These are phyloP conservation scores for Actinia tenebrosa DNA, from an alignment of 64 coral and sea anemone species.

Conservation along the genomic window DNA sequence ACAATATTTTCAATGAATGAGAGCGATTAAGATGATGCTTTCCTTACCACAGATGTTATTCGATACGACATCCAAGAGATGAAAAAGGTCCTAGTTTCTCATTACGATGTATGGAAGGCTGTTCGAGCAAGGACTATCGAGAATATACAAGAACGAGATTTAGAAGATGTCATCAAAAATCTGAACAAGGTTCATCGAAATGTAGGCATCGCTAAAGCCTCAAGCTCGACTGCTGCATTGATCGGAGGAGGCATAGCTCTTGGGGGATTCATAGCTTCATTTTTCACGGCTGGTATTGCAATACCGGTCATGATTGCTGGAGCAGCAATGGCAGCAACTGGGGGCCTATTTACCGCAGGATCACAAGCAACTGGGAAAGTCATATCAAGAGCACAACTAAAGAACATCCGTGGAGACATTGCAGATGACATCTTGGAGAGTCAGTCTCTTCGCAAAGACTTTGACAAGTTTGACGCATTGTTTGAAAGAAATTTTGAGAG, in stretches of 20 bases:
- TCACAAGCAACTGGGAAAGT: slow-evolving; percentile 20
- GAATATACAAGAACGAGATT: slow-evolving; percentile 18
- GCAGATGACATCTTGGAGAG: not conserved
- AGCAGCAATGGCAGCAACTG: slow-evolving; percentile 22
- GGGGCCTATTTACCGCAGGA: slow-evolving; percentile 22
- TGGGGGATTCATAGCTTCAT: slow-evolving; percentile 52
- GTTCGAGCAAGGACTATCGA: slow-evolving; percentile 20
- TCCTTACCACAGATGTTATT: not conserved
- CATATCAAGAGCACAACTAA: slow-evolving; percentile 9
- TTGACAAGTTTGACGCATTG: not conserved
- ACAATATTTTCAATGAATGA: not conserved
- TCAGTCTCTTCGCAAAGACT: not conserved
- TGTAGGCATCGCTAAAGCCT: slow-evolving; percentile 30
- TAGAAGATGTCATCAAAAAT: slow-evolving; percentile 9
- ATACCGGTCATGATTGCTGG: slow-evolving; percentile 33
- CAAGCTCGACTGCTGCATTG: slow-evolving; percentile 4
- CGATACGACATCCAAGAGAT: not conserved
- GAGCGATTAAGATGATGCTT: not conserved
- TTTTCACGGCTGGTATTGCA: slow-evolving; percentile 32
- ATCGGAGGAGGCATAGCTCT: slow-evolving; percentile 30
- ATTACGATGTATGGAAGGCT: slow-evolving; percentile 20
- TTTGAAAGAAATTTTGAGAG: not conserved
- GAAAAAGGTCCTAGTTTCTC: not conserved
- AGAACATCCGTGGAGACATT: not conserved
- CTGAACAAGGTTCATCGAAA: slow-evolving; percentile 33